Evolutionary conservation across 2,888 invertebrate genomes (phyloP), one percentile per base, ranked within the genome.

Genomic region (Eremobia ochroleuca): DNA sequence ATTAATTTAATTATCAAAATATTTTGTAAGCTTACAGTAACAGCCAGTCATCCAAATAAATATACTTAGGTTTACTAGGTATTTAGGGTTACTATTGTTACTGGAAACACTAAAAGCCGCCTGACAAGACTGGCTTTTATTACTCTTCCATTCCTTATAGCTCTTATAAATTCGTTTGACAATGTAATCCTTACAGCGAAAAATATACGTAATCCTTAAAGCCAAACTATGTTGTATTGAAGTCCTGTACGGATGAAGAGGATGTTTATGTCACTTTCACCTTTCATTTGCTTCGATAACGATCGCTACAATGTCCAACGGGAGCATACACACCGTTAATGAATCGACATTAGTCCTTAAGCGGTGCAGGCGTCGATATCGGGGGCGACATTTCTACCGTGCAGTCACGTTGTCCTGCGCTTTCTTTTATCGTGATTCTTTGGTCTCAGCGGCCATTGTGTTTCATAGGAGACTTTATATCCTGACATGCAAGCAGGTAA

Each of bases 381-480:
- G 93, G 92, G 96, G 96, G 83, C 96, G 92, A 92, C 93, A 94
- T 96, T 96, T 95, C 94, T 94, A 94, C 91, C 91, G 90, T 89
- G 88, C 93, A 88, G 94, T 96, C 96, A 96, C 96, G 96, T 95
- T 95, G 94, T 93, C 93, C 94, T 93, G 91, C 94, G 93, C 96
- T 97, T 96, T 97, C 96, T 96, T 97, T 96, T 86, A 91, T 92
- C 93, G 91, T 92, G 91, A 92, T 88, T 92, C 92, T 94, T 96
- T 95, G 94, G 94, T 94, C 92, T 94, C 90, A 91, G 94, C 95
- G 95, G 88, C 95, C 89, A 95, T 96, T 96, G 96, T 95, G 92
- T 92, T 94, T 92, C 91, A 90, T 89, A 94, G 93, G 94, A 95
- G 93, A 93, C 95, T 96, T 96, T 97, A 97, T 96, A 97, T 96